Evolutionary conservation across 2,797 vertebrate genomes (phyloP).

Genomic region (Oryzias sinensis): DNA sequence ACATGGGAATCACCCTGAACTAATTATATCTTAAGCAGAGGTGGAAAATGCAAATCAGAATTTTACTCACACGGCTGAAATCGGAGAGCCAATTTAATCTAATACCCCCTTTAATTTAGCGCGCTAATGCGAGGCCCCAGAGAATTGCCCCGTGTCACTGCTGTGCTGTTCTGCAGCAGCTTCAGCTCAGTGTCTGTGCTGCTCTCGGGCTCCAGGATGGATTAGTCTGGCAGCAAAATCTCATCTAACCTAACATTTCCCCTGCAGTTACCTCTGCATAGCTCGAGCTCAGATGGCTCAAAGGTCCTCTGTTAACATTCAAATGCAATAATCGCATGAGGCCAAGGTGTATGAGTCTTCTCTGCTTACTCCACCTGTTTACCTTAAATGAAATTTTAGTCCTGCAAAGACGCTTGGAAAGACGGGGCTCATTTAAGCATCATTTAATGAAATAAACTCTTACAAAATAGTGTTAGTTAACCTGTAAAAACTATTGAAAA

Average conservation of each 20-base stretch:
- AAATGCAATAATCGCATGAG: constrained; percentile 51
- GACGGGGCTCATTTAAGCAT: background rate
- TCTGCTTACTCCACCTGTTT: constrained; percentile 52
- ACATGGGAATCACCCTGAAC: constrained; percentile 85
- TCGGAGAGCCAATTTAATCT: constrained; percentile 86
- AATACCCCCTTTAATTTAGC: constrained; percentile 86
- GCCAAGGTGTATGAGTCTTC: constrained; percentile 29
- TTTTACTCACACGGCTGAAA: constrained; percentile 87
- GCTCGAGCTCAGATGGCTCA: constrained; percentile 62
- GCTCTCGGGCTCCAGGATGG: constrained; percentile 71
- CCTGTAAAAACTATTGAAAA: no score
- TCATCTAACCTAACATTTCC: constrained; percentile 81
- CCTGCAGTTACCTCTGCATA: constrained; percentile 73
- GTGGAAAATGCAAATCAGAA: constrained; percentile 85
- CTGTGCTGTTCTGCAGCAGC: constrained; percentile 69
- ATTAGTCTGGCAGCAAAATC: constrained; percentile 77
- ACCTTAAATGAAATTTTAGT: constrained; percentile 25
- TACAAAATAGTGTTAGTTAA: no score
- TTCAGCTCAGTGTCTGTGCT: constrained; percentile 45
- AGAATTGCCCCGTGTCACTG: constrained; percentile 81
- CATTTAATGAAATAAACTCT: background rate
- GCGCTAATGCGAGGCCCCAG: constrained; percentile 81
- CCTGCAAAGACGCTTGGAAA: constrained; percentile 4
- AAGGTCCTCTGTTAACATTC: constrained; percentile 71
- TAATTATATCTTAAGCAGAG: constrained; percentile 85